Conservation (phyloP, 2,888 invertebrate genomes). For the Spodoptera picta region DNA sequence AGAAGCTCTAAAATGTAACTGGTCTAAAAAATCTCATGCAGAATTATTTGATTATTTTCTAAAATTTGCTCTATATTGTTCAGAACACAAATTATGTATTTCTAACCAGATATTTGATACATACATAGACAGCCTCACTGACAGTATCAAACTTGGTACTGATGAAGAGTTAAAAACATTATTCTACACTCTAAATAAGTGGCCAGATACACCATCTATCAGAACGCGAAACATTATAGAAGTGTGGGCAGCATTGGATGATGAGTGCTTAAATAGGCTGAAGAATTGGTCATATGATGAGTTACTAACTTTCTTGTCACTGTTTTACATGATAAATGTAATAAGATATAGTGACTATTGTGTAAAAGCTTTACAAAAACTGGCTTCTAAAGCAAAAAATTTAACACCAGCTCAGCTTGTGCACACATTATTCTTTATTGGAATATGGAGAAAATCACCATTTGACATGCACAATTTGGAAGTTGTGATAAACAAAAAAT, state of each 20-base stretch:
- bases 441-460: slow-evolving; percentile 87
- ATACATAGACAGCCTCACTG: slow-evolving; percentile 81
- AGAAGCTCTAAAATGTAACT: slow-evolving; percentile 65
- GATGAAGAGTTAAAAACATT: slow-evolving; percentile 88
- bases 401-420: slow-evolving; percentile 90
- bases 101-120: slow-evolving; percentile 77
- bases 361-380: slow-evolving; percentile 84
- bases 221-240: slow-evolving; percentile 89
- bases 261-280: slow-evolving; percentile 86
- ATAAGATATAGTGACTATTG: slow-evolving; percentile 88
- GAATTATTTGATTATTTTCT: slow-evolving; percentile 73
- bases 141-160: slow-evolving; percentile 85
- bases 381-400: slow-evolving; percentile 88
- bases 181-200: slow-evolving; percentile 83
- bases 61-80: slow-evolving; percentile 72
- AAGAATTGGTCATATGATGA: slow-evolving; percentile 86
- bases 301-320: slow-evolving; percentile 89
- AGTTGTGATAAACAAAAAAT: slow-evolving; percentile 82
- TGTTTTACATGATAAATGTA: slow-evolving; percentile 90
- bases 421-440: slow-evolving; percentile 91
- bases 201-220: slow-evolving; percentile 86
- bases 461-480: slow-evolving; percentile 91
- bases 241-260: slow-evolving; percentile 91
- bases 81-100: slow-evolving; percentile 72
- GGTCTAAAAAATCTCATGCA: slow-evolving; percentile 64